Base-by-base conservation (phyloP, 2,888 invertebrate species). In the Chouioia cunea region DNA sequence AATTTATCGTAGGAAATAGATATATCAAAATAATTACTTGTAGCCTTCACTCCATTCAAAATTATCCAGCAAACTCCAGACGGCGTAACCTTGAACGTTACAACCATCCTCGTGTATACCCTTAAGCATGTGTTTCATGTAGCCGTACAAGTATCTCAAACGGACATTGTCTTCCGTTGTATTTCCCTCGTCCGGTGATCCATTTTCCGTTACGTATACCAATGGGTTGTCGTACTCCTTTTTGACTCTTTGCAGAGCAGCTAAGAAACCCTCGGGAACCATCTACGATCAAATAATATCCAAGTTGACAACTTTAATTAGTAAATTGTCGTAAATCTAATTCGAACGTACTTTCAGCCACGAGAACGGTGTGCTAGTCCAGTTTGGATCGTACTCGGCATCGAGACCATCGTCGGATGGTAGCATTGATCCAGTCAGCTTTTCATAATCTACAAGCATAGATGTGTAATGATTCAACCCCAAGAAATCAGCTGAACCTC, bases 21-120 rank as follows among this genome's bases (percentile, higher is more conserved):
- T n/a, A n/a, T n/a, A n/a, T n/a, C n/a, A n/a, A 10, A 36, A 36
- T 6, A 36, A 6, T 1, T 10, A 36, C 36, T 36, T 36, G 36
- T 4, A 36, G 4, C 36, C 36, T 36, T 36, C 36, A 12, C 36
- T 36, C 91, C 91, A 91, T 80, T 91, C 91, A 76, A 91, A 90
- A 76, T 89, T 90, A 77, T 92, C 92, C 79, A 91, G 87, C 4
- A 92, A 80, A 43, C 89, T 89, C 90, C 91, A 91, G 0, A 87
- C 88, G 0, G 88, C 86, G 77, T 91, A 91, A 0, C 88, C 89
- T 67, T 77, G 81, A 0, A 89, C 80, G 75, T 89, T 85, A 67
- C 87, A 88, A 0, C 87, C 87, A 4, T 88, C 86, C n/a, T 76
- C 73, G 6, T 87, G 80, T 0, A 88, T 75, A 0, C 89, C 89